These are phyloP conservation scores for Crocuta crocuta DNA, from an alignment of 2,113 vertebrate genomes.

Conservation along the genomic window DNA sequence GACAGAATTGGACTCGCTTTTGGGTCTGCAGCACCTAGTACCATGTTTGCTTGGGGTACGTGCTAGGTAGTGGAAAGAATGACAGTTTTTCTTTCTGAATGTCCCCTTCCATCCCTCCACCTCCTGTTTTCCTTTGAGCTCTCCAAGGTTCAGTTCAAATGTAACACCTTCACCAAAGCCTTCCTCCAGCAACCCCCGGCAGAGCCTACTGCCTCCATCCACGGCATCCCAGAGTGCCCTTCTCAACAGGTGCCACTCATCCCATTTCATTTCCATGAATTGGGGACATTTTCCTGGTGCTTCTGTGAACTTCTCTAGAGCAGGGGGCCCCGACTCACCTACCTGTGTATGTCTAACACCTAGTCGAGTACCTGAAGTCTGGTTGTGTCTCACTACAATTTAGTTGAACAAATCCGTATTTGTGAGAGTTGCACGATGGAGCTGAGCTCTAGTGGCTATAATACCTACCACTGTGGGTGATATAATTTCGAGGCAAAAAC, in stretches of 20 bases:
- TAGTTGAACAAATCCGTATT: background rate
- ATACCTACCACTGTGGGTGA: background rate
- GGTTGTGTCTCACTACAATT: background rate
- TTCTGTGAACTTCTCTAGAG: background rate
- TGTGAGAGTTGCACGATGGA: background rate
- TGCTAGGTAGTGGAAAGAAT: background rate
- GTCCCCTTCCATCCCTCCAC: background rate
- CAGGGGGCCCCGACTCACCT: background rate
- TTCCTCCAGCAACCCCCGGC: too few relatives aligned
- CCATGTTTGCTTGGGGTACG: background rate
- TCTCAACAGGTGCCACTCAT: too few relatives aligned
- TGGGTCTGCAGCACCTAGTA: background rate
- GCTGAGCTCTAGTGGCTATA: too few relatives aligned
- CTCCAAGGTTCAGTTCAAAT: background rate
- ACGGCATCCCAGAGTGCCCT: background rate
- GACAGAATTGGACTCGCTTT: background rate
- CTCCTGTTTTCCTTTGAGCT: background rate
- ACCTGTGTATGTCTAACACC: background rate
- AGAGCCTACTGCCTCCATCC: background rate
- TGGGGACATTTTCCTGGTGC: background rate
- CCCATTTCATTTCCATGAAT: background rate
- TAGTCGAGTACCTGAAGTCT: too few relatives aligned
- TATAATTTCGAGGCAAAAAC: background rate
- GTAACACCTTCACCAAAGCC: background rate
- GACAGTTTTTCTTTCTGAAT: background rate